Evolutionary conservation across 2,888 invertebrate genomes (phyloP), one percentile per base, ranked within the genome.

Genomic region (Drosophila pegasa): DNA sequence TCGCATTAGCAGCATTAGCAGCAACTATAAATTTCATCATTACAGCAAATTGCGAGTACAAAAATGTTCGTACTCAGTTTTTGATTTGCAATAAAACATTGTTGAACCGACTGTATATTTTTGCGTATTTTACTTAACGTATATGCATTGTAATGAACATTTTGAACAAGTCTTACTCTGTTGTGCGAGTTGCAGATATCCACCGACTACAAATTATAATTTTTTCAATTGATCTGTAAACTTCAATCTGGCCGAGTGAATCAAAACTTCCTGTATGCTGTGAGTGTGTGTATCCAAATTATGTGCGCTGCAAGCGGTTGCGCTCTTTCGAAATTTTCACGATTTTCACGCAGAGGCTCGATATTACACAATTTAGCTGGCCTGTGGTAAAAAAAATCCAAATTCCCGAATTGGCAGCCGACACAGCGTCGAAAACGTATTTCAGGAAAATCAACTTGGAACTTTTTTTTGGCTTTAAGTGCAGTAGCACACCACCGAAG

Each of bases 261-360:
- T 61, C 60, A 48, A 61, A 62, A 41, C 57, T 47, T 51, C 31
- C 59, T 48, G 41, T 71, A 48, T 33, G 38, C 33, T 29, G 41
- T 31, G 2, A 10, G 40, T 52, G 31, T 43, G 29, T 73, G 20
- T 73, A 60, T 60, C 33, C 50, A 71, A 67, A 38, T 65, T 41
- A 45, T 60, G 27, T 52, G 56, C 38, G 48, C 51, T 66, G 56
- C 48, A 63, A 63, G 62, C 37, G 50, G 43, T 40, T 65, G 58
- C 55, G 43, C 80, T 75, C 82, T 82, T 87, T 82, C 79, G 78
- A 71, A 80, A 83, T 68, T 35, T 60, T 50, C 57, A 56, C 62
- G 65, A 33, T 69, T 66, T 69, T 65, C 70, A 71, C 71, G 62
- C 63, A 69, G 50, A 57, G 35, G 40, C 31, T 45, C 57, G 37